Evolutionary conservation across 2,888 invertebrate genomes (phyloP).

Genomic region (Lomographa bimaculata): DNA sequence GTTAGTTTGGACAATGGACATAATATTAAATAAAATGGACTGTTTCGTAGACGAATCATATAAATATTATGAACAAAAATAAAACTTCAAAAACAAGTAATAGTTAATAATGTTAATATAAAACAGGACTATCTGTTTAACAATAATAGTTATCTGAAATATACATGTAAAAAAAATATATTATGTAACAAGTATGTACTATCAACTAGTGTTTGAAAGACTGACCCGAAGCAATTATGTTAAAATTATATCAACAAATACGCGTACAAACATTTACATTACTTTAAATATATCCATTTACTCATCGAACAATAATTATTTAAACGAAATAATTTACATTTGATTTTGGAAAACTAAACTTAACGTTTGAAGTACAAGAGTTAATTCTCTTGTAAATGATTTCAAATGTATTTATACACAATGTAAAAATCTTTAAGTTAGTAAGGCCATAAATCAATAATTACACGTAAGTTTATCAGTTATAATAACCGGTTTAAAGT

Average conservation of each 20-base stretch:
- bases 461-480: conserved; percentile 33
- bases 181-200: conserved; percentile 70
- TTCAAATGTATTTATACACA: conserved; percentile 3
- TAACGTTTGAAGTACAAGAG: conserved; percentile 5
- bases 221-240: conserved; percentile 47
- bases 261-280: conserved; percentile 26
- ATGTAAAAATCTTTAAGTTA: conserved; percentile 45
- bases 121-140: conserved; percentile 74
- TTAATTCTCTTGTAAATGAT: conserved; percentile 4
- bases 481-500: conserved; percentile 25
- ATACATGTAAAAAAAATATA: conserved; percentile 80
- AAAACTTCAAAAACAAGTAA: conserved; percentile 63
- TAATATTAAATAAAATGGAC: conserved; percentile 71
- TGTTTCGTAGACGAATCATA: conserved; percentile 55
- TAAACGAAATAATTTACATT: conserved; percentile 1
- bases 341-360: neutral
- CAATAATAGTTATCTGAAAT: conserved; percentile 80
- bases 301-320: conserved; percentile 15
- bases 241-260: conserved; percentile 31
- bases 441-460: conserved; percentile 68
- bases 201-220: conserved; percentile 60
- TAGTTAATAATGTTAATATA: conserved; percentile 75
- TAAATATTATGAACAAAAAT: conserved; percentile 51
- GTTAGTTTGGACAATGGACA: conserved; percentile 81
- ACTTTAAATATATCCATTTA: conserved; percentile 36